phyloP scores from a whole-genome alignment of 2,888 invertebrate genomes.

The Catocala fraxini region DNA sequence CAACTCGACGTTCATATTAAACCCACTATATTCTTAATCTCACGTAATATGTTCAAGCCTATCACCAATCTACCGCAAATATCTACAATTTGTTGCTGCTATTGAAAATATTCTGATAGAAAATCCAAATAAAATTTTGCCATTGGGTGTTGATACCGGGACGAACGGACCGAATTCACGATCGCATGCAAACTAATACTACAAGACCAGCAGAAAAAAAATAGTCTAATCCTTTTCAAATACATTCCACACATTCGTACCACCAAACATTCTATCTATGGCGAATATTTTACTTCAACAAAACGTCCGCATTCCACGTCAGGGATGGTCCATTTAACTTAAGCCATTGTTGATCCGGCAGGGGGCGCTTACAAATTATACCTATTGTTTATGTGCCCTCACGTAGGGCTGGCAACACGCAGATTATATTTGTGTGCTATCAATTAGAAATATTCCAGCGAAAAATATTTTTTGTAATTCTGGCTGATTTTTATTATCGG shows the following conservation, averaged over 20 bases:
- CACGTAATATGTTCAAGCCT: too few relatives aligned
- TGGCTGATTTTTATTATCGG: too few relatives aligned
- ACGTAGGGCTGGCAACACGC: constrained; percentile 42
- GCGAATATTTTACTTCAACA: constrained; percentile 32
- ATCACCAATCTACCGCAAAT: too few relatives aligned
- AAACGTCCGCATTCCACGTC: constrained; percentile 35
- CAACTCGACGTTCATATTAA: too few relatives aligned
- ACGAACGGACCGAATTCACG: too few relatives aligned
- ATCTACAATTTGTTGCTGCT: too few relatives aligned
- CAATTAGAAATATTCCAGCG: constrained; percentile 14
- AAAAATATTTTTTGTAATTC: too few relatives aligned
- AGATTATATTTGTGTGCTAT: constrained; percentile 43
- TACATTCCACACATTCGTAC: not conserved
- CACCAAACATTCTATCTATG: constrained; percentile 5
- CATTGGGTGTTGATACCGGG: too few relatives aligned
- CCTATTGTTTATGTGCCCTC: constrained; percentile 57
- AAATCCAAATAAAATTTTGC: too few relatives aligned
- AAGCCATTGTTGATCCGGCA: constrained; percentile 53
- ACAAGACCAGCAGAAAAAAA: not conserved
- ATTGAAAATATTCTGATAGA: too few relatives aligned
- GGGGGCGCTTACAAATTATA: constrained; percentile 55
- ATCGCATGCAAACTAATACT: too few relatives aligned
- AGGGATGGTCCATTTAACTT: constrained; percentile 53
- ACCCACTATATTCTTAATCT: too few relatives aligned
- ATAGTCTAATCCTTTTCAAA: not conserved